A percentile compares a stretch with the other conserved stretches of the same genome.
These are phyloP conservation scores for Apamea epomidion DNA, from an alignment of 2,888 invertebrate genomes.

Conservation along the genomic window DNA sequence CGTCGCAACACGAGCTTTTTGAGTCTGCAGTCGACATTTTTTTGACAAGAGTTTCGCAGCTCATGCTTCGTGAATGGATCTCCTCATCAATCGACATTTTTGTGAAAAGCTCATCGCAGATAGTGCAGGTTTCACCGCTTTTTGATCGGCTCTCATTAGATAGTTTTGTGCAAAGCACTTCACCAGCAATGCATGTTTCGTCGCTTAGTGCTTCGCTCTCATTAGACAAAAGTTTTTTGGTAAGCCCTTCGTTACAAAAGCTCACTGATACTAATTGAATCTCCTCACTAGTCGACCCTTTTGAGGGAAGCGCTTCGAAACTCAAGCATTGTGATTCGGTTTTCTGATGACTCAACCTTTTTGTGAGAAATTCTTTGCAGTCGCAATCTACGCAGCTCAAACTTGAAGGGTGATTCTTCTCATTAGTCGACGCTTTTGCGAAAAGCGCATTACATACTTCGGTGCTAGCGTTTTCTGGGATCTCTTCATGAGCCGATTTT, in stretches of 20 bases:
- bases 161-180: background rate
- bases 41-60: background rate
- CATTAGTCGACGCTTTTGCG: background rate
- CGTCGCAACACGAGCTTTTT: conserved; percentile 1
- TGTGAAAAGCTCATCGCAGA: background rate
- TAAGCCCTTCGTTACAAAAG: background rate
- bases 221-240: background rate
- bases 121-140: background rate
- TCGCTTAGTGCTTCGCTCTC: background rate
- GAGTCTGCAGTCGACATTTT: background rate
- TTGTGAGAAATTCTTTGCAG: background rate
- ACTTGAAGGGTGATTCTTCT: background rate
- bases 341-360: background rate
- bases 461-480: background rate
- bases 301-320: background rate
- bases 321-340: background rate
- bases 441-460: background rate
- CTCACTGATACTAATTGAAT: conserved; percentile 6
- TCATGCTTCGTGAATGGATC: background rate
- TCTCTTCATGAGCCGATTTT: too few relatives aligned
- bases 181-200: background rate
- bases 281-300: conserved; percentile 6
- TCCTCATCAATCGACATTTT: background rate
- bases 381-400: background rate
- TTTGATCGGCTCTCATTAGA: background rate